Percentiles rank a stretch among this genome's conserved stretches.
These are phyloP conservation scores for Pseudochaenichthys georgianus DNA, from an alignment of 2,797 vertebrate genomes.

Conservation along the genomic window DNA sequence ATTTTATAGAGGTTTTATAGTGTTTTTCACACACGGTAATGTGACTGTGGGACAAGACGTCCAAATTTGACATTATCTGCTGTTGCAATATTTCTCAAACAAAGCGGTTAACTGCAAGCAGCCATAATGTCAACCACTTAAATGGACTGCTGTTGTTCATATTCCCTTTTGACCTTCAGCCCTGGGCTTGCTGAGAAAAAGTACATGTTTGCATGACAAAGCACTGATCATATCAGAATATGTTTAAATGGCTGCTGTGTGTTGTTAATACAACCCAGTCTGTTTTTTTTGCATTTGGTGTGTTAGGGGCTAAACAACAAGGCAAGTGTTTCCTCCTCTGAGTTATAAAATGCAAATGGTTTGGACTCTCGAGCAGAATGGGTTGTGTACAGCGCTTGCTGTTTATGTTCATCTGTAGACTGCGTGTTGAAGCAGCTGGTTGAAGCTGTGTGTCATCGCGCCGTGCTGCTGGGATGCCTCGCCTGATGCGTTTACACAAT, in stretches of 20 bases:
- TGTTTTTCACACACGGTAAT: conserved; percentile 47
- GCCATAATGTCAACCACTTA: conserved; percentile 55
- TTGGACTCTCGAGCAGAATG: conserved; percentile 44
- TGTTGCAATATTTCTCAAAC: conserved; percentile 51
- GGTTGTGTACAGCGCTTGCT: conserved; percentile 56
- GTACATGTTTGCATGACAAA: conserved; percentile 4
- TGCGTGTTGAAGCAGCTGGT: conserved; percentile 47
- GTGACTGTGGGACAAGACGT: conserved; percentile 16
- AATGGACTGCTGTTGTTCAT: conserved; percentile 36
- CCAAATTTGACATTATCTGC: conserved; percentile 33
- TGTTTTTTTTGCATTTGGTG: conserved; percentile 33
- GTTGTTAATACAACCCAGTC: conserved; percentile 31
- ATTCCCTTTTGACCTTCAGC: conserved; percentile 31
- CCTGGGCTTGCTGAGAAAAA: conserved; percentile 13
- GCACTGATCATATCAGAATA: conserved; percentile 24
- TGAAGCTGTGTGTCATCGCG: conserved; percentile 43
- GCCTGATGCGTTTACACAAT: conserved; percentile 40
- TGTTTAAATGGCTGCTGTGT: conserved; percentile 36
- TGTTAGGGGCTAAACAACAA: conserved; percentile 58
- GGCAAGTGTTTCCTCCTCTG: conserved; percentile 63
- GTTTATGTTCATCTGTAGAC: conserved; percentile 58
- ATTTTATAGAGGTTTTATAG: conserved; percentile 56
- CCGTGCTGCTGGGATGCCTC: conserved; percentile 14
- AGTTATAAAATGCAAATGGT: conserved; percentile 41
- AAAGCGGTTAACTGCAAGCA: conserved; percentile 19